Conservation (phyloP, 2,113 vertebrate species). For the Theristicus caerulescens region DNA sequence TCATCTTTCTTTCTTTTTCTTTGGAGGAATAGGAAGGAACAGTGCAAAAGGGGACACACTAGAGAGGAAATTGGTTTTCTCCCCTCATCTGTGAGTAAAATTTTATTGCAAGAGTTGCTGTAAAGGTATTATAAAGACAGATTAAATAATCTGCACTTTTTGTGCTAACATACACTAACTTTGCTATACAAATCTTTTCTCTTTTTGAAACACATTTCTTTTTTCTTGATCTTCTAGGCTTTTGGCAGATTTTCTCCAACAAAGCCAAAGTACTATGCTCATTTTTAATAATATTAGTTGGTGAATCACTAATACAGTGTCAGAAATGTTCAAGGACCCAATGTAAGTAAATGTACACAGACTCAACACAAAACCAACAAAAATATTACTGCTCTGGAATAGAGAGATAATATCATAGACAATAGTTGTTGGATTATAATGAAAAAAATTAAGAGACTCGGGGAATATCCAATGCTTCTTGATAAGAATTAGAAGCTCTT, state of each 20-base stretch:
- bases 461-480: background rate
- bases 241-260: background rate
- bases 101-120: background rate
- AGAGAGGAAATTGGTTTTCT: background rate
- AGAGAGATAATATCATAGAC: background rate
- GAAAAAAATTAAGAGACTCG: background rate
- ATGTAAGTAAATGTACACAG: background rate
- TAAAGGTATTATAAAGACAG: background rate
- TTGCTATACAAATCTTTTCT: background rate
- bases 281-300: background rate
- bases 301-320: background rate
- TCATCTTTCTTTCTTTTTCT: background rate
- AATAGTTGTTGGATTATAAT: background rate
- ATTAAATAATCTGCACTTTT: background rate
- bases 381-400: background rate
- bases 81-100: background rate
- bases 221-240: background rate
- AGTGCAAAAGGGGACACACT: background rate
- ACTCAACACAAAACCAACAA: background rate
- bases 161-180: background rate
- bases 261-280: background rate
- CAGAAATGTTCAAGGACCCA: background rate
- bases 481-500: background rate
- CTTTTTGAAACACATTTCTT: background rate
- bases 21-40: background rate